Base-by-base conservation (phyloP, 2,888 invertebrate species). In the Nymphalis c-album region DNA sequence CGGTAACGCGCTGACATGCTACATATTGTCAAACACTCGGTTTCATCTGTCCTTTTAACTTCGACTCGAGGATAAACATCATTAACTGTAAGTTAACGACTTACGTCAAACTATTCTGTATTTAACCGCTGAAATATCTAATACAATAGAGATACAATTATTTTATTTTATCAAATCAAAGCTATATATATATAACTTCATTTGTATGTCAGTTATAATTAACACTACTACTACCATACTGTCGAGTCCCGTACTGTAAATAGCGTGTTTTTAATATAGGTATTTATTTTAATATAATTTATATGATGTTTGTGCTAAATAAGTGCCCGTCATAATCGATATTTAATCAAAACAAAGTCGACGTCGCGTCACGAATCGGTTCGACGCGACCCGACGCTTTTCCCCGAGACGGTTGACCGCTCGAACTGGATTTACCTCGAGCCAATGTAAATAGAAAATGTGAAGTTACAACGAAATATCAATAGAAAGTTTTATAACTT, bases 311-410 rank as follows among this genome's bases (percentile, higher is more conserved):
- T 47, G 55, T 60, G 45, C 55, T 55, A 35, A 53, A 57, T 40
- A 4, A 64, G 59, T 70, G 46, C 48, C 59, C 48, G 59, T 71
- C 61, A 82, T 81, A 85, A 88, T 85, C 80, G 80, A 80, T 80
- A 78, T 78, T 78, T 76, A 82, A 85, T 85, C 81, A 84, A 85
- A 82, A 78, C 80, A 78, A 81, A 81, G 69, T 72, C 73, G 75
- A 74, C 77, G 78, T 79, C 80, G 77, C 82, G 80, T 71, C 73
- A 74, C 81, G 76, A 84, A 88, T 85, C 83, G 80, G 85, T 88
- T 85, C 69, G 79, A 71, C 65, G 73, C 80, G 76, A 76, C 76
- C 76, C 64, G 61, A 68, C 65, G 68, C 75, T 76, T 76, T 77
- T 67, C 68, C 60, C 68, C 68, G 57, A 22, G 60, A 70, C 74